These are phyloP conservation scores for Amblyjoppa proteus DNA, from an alignment of 2,888 invertebrate species.

Conservation along the genomic window DNA sequence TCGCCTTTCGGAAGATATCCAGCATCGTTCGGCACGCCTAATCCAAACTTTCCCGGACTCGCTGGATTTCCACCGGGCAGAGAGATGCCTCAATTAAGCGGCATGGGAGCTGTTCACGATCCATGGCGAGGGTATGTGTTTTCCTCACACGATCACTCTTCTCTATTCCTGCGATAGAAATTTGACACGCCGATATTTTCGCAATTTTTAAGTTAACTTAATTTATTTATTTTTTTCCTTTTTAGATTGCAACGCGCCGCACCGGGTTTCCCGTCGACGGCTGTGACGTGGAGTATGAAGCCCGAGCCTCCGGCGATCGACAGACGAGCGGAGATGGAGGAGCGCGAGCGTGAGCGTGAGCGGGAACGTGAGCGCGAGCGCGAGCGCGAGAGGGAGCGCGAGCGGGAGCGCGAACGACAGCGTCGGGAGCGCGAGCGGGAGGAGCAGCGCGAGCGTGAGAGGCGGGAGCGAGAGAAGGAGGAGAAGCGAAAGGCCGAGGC, in stretches of 20 bases:
- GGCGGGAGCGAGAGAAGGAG: slow-evolving; percentile 85
- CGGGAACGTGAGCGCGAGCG: slow-evolving; percentile 85
- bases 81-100: slow-evolving; percentile 87
- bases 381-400: slow-evolving; percentile 88
- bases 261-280: slow-evolving; percentile 86
- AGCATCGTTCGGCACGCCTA: slow-evolving; percentile 88
- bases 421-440: slow-evolving; percentile 84
- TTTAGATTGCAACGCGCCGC: slow-evolving; percentile 87
- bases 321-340: slow-evolving; percentile 87
- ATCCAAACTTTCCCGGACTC: slow-evolving; percentile 89
- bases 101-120: slow-evolving; percentile 87
- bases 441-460: slow-evolving; percentile 84
- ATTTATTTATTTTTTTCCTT: not conserved
- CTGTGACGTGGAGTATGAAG: slow-evolving; percentile 89
- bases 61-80: slow-evolving; percentile 89
- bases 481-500: slow-evolving; percentile 84
- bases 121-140: slow-evolving; percentile 89
- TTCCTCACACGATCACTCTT: not conserved
- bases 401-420: slow-evolving; percentile 88
- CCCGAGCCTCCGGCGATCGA: slow-evolving; percentile 88
- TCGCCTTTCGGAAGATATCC: slow-evolving; percentile 94
- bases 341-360: slow-evolving; percentile 85
- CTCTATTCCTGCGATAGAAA: not conserved
- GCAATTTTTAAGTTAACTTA: too few relatives aligned
- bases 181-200: not conserved